Percentiles rank a stretch among this genome's conserved stretches.
Evolutionary conservation across 2,113 vertebrate genomes (phyloP).

Genomic region (Pollachius pollachius): DNA sequence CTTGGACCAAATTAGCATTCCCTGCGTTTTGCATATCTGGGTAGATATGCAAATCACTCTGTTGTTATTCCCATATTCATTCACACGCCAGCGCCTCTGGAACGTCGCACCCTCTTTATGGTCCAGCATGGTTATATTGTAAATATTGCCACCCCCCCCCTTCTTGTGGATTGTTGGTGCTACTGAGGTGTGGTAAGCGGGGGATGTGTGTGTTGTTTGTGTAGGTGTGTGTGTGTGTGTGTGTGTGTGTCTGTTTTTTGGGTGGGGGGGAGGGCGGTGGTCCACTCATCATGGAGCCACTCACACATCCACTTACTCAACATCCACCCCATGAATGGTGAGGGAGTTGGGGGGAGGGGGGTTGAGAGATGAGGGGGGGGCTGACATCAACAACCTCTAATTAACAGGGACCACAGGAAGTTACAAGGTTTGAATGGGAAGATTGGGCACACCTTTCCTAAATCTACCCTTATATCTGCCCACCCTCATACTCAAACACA

Average conservation of each 20-base stretch:
- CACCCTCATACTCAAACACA: no score
- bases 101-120: constrained; percentile 48
- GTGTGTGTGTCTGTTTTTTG: not conserved
- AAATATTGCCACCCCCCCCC: constrained; percentile 38
- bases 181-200: not conserved
- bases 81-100: constrained; percentile 38
- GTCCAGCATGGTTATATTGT: constrained; percentile 47
- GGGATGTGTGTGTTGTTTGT: not conserved
- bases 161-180: constrained; percentile 10
- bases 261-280: constrained; percentile 11
- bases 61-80: constrained; percentile 51
- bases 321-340: no score
- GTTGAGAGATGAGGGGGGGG: no score
- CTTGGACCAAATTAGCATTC: constrained; percentile 60
- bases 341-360: no score
- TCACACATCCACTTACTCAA: no score
- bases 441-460: no score
- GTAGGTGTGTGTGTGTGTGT: not conserved
- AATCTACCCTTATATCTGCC: no score
- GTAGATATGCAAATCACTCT: constrained; percentile 58
- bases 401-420: no score
- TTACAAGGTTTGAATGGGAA: no score
- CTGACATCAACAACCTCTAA: no score
- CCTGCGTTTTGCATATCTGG: constrained; percentile 53
- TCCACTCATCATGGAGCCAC: no score